Conservation (phyloP, 2,113 vertebrate genomes). For the Calcarius ornatus region DNA sequence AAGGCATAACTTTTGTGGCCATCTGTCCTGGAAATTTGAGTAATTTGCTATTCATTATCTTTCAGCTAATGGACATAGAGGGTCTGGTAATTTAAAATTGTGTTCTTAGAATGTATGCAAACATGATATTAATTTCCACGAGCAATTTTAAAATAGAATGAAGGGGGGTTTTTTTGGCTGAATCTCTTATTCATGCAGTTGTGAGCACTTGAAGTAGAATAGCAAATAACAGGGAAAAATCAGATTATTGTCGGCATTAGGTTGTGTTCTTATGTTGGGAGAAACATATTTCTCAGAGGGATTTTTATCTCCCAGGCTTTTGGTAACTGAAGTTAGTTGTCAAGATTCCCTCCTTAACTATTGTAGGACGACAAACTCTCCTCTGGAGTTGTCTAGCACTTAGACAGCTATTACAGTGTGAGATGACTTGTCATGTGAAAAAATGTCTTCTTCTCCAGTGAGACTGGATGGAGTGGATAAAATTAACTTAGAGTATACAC, state of each 20-base stretch:
- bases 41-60: neutral
- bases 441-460: neutral
- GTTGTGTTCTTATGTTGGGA: neutral
- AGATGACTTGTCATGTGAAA: neutral
- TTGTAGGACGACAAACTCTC: neutral
- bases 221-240: neutral
- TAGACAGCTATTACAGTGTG: neutral
- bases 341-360: neutral
- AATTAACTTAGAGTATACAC: neutral
- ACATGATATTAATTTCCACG: neutral
- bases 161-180: fast-evolving
- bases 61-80: neutral
- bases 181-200: neutral
- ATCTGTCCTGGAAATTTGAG: neutral
- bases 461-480: neutral
- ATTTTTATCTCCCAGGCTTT: neutral
- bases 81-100: neutral
- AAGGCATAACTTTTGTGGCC: neutral
- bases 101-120: neutral
- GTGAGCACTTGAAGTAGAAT: neutral
- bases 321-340: neutral
- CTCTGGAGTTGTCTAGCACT: neutral
- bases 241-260: neutral
- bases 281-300: neutral
- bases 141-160: neutral